Evolutionary conservation across 2,888 invertebrate species (phyloP).

Genomic region (Ectropis crepuscularia): DNA sequence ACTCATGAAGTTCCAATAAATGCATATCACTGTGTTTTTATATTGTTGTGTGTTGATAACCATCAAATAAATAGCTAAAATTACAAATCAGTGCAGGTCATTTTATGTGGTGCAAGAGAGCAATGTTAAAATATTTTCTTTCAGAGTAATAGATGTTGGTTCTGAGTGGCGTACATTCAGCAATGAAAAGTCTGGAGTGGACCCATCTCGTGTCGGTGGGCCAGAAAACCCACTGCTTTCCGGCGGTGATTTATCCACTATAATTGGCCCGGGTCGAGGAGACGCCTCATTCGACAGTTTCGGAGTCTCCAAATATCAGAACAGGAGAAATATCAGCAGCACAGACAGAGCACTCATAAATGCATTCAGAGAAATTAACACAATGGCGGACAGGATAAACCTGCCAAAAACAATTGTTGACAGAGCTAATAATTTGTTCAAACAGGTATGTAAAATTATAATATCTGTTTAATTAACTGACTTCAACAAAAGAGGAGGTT

Average conservation of each 20-base stretch:
- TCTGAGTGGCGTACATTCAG: slow-evolving; percentile 99
- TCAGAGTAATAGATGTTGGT: slow-evolving; percentile 99
- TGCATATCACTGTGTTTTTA: too few relatives aligned
- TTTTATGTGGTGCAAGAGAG: too few relatives aligned
- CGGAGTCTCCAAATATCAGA: slow-evolving; percentile 91
- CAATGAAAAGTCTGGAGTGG: slow-evolving; percentile 98
- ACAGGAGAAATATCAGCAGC: slow-evolving; percentile 93
- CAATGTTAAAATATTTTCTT: slow-evolving; percentile 30
- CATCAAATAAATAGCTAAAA: too few relatives aligned
- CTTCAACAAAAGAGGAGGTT: too few relatives aligned
- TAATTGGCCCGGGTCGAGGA: slow-evolving; percentile 91
- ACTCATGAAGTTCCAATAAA: too few relatives aligned
- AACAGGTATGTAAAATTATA: slow-evolving; percentile 87
- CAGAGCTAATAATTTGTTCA: slow-evolving; percentile 97
- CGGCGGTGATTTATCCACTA: slow-evolving; percentile 98
- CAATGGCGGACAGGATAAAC: slow-evolving; percentile 99
- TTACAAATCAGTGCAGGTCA: too few relatives aligned
- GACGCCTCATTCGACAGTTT: slow-evolving; percentile 96
- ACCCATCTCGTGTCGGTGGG: slow-evolving; percentile 99
- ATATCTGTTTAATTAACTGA: neutral
- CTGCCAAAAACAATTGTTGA: slow-evolving; percentile 98
- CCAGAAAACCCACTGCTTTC: slow-evolving; percentile 98
- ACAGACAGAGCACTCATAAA: slow-evolving; percentile 97
- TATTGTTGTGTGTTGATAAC: too few relatives aligned
- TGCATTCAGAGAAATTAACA: slow-evolving; percentile 98